A percentile compares a stretch with the other conserved stretches of the same genome.
phyloP scores from a whole-genome alignment of 2,888 invertebrate genomes.

The Acholoe squamosa region DNA sequence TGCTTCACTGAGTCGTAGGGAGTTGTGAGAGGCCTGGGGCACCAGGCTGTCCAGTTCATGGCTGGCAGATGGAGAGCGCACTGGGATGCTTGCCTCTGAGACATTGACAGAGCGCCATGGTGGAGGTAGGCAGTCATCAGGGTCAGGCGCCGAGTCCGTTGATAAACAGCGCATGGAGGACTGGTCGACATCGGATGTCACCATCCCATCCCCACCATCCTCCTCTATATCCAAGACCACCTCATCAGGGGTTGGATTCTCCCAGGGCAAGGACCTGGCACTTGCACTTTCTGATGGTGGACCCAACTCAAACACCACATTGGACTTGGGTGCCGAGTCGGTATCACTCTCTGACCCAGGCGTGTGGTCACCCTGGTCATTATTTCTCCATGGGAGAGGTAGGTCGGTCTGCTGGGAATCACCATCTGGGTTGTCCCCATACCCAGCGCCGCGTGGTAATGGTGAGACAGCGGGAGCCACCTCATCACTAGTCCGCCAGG shows the following conservation, averaged over 20 bases:
- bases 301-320: neutral
- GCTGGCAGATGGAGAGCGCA: conserved; percentile 63
- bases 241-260: neutral
- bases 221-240: conserved; percentile 12
- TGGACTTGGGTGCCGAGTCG: conserved; percentile 48
- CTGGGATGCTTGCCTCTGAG: conserved; percentile 50
- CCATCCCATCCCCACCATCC: neutral
- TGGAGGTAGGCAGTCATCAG: conserved; percentile 60
- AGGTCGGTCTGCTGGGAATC: neutral
- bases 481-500: conserved; percentile 52
- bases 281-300: conserved; percentile 15
- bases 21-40: conserved; percentile 68
- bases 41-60: conserved; percentile 63
- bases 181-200: conserved; percentile 43
- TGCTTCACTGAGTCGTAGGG: conserved; percentile 69
- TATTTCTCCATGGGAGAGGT: conserved; percentile 61
- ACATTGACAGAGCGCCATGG: conserved; percentile 65
- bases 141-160: conserved; percentile 25
- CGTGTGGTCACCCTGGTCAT: neutral
- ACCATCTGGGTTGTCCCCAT: neutral
- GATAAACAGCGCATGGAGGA: conserved; percentile 54
- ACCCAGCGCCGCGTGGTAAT: neutral
- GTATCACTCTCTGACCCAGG: conserved; percentile 43
- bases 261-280: conserved; percentile 50
- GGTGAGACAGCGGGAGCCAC: too few relatives aligned